A percentile compares a stretch with the other conserved stretches of the same genome.
These are phyloP conservation scores for Tenrec ecaudatus DNA, from an alignment of 2,113 vertebrate species.

Conservation along the genomic window DNA sequence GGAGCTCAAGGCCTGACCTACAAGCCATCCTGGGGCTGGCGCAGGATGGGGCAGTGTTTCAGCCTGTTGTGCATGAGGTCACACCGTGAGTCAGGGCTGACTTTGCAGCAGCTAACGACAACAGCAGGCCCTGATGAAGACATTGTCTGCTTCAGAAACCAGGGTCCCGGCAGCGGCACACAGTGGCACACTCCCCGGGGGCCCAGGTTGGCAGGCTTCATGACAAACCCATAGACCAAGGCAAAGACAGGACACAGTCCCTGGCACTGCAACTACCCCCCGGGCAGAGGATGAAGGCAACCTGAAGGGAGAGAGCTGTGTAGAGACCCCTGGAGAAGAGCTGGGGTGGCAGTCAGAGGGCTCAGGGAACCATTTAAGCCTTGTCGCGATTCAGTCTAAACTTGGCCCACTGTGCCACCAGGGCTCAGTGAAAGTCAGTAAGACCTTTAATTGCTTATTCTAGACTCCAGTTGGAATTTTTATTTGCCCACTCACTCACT, in stretches of 20 bases:
- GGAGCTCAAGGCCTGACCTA: background rate
- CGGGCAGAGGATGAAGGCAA: background rate
- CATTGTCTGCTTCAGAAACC: rapidly evolving
- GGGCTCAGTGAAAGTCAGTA: background rate
- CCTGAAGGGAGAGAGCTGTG: background rate
- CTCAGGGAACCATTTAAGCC: too few relatives aligned
- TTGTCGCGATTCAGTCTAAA: too few relatives aligned
- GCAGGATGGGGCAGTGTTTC: background rate
- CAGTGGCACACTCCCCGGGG: background rate
- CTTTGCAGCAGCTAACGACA: background rate
- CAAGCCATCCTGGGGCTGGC: background rate
- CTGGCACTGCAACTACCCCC: background rate
- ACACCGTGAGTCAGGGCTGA: background rate
- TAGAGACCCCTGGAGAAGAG: background rate
- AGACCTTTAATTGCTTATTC: background rate
- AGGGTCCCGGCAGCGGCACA: background rate
- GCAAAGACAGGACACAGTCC: background rate
- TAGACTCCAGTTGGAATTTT: background rate
- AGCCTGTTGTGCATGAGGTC: background rate
- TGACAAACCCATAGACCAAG: background rate
- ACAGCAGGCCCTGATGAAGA: background rate
- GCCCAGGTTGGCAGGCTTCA: background rate
- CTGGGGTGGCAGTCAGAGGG: too few relatives aligned
- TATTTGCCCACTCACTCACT: background rate
- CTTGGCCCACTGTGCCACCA: too few relatives aligned